phyloP scores from a whole-genome alignment of 2,797 vertebrate species.

The Dipus sagitta region DNA sequence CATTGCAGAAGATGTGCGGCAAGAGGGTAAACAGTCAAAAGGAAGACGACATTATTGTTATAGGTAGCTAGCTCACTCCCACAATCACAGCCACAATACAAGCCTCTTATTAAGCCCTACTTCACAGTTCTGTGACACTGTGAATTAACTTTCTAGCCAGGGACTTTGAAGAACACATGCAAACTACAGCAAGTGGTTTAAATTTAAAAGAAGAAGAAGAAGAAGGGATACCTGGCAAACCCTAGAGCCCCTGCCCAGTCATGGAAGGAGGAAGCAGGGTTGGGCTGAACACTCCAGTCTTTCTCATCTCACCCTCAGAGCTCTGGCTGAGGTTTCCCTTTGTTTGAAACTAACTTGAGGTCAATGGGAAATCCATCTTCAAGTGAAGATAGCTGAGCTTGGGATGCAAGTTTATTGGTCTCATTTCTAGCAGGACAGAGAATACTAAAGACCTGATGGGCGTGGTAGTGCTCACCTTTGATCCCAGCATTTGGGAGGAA shows the following conservation, averaged over 20 bases:
- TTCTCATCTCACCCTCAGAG: neutral
- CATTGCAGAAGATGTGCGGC: neutral
- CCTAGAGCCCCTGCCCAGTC: neutral
- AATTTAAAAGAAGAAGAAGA: too few relatives aligned
- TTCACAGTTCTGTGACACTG: neutral
- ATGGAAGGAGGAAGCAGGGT: neutral
- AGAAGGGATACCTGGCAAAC: neutral
- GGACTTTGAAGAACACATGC: neutral
- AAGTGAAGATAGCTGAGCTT: neutral
- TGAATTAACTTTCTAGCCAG: neutral
- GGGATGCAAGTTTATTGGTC: neutral
- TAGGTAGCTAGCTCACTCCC: neutral
- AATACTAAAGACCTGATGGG: neutral
- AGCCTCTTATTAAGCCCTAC: neutral
- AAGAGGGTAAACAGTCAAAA: neutral
- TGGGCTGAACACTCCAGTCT: neutral
- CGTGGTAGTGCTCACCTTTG: too few relatives aligned
- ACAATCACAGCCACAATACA: neutral
- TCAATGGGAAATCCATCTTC: neutral
- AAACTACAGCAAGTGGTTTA: neutral
- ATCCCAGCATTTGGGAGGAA: too few relatives aligned
- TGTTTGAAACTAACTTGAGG: conserved; percentile 8
- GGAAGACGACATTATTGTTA: neutral
- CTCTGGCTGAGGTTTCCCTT: neutral
- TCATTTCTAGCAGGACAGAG: neutral